A percentile compares a stretch with the other conserved stretches of the same genome.
These are phyloP conservation scores for Synanthedon tipuliformis DNA, from an alignment of 2,888 invertebrate genomes.

Conservation along the genomic window DNA sequence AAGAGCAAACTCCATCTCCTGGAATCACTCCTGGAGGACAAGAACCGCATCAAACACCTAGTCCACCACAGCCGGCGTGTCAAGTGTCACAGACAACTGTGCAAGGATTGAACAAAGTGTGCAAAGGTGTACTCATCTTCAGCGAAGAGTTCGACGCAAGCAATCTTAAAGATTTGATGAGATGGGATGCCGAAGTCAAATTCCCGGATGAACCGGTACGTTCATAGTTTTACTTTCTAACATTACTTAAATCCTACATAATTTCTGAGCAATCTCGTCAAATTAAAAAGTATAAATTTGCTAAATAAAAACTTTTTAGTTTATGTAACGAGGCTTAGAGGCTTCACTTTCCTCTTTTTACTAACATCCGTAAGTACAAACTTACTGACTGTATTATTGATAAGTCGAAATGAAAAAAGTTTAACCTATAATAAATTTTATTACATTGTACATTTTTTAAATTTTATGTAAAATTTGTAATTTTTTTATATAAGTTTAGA, in stretches of 20 bases:
- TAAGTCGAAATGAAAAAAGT: no score
- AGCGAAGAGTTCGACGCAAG: constrained; percentile 65
- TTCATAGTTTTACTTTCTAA: constrained; percentile 4
- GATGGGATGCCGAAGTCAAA: constrained; percentile 67
- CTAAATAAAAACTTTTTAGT: no score
- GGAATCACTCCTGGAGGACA: constrained; percentile 7
- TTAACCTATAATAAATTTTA: no score
- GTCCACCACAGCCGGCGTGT: constrained; percentile 18
- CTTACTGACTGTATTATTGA: no score
- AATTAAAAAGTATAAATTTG: no score
- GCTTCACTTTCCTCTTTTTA: no score
- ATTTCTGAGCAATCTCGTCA: no score
- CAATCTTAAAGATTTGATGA: constrained; percentile 27
- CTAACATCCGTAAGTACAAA: no score
- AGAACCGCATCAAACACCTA: background rate
- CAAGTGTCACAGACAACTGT: constrained; percentile 29
- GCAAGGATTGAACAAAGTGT: constrained; percentile 32
- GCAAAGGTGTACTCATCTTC: constrained; percentile 71
- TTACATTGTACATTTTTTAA: no score
- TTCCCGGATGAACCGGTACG: constrained; percentile 73
- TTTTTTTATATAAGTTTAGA: no score
- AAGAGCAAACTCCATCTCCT: constrained; percentile 1
- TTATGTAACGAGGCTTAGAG: no score
- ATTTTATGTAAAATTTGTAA: no score
- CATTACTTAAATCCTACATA: background rate